Evolutionary conservation across 2,888 invertebrate species (phyloP), one percentile per base, ranked within the genome.

Genomic region (Prionchulus punctatus): DNA sequence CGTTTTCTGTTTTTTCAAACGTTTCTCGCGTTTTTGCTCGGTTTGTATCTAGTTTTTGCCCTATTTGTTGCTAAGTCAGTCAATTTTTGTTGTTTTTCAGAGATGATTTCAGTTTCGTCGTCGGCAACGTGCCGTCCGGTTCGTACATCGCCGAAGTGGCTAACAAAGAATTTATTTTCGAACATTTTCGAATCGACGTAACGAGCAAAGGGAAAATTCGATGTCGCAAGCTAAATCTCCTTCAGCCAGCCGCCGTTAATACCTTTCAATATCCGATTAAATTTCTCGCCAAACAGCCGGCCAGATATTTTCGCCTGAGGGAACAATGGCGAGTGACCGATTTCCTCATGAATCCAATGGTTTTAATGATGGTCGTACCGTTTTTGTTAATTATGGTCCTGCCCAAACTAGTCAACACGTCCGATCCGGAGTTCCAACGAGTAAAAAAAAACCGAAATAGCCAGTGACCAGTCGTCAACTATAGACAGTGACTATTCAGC

Each of bases 251-350:
- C 0, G 82, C 85, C 70, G 85, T 94, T 2, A 66, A 69, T 57
- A 65, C 65, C 2, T 62, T 71, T 48, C 58, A 63, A 1, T 56
- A 56, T 56, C 56, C 56, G 21, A 4, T 56, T 50, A 82, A 85
- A 71, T 79, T 98, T 76, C 86, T 87, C 68, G 82, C 89, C 0
- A 69, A 85, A 25, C 83, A 85, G 18, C 82, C 80, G 63, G 70
- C 73, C 2, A 69, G 68, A 30, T 76, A 76, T 63, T 98, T 96
- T 76, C 90, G 92, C 77, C 78, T 83, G 23, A 77, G 96, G 49
- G 96, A 98, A 71, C 91, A 94, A 69, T 94, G 92, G 92, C 80
- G 92, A 69, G 77, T 94, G 15, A 92, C 92, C 0, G 96, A 98
- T 76, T 86, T 96, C 73, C 73, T 98, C 31, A 86, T 92, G 73